Evolutionary conservation across 2,113 vertebrate species (phyloP).

Genomic region (Camarhynchus parvulus): DNA sequence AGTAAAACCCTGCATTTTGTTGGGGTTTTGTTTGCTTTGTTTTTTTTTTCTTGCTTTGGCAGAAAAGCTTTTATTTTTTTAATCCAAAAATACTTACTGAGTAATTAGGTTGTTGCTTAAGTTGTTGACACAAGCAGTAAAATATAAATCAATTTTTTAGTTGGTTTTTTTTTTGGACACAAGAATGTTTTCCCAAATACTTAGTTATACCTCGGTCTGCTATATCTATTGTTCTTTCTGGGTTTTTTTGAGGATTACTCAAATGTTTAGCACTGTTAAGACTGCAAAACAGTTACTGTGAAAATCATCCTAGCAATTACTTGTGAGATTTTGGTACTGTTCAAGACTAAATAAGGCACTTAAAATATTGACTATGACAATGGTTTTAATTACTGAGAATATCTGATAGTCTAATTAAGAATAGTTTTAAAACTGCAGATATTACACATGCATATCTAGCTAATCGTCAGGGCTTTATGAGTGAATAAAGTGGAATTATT

Average conservation of each 20-base stretch:
- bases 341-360: neutral
- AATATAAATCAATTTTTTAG: neutral
- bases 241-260: neutral
- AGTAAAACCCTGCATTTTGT: neutral
- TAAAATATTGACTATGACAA: neutral
- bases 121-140: neutral
- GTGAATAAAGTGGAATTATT: constrained; percentile 7
- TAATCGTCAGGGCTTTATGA: neutral
- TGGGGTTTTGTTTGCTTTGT: neutral
- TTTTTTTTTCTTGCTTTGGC: neutral
- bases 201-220: neutral
- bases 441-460: neutral
- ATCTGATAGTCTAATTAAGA: neutral
- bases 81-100: neutral
- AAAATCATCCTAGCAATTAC: neutral
- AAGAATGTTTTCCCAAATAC: neutral
- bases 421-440: neutral
- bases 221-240: neutral
- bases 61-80: neutral
- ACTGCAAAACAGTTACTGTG: neutral
- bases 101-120: neutral
- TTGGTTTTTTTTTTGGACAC: neutral
- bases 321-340: neutral
- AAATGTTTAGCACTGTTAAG: neutral
- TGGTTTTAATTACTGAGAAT: neutral